Base-by-base conservation (phyloP, 1,140 invertebrate species). In the Saccostrea glomerata region DNA sequence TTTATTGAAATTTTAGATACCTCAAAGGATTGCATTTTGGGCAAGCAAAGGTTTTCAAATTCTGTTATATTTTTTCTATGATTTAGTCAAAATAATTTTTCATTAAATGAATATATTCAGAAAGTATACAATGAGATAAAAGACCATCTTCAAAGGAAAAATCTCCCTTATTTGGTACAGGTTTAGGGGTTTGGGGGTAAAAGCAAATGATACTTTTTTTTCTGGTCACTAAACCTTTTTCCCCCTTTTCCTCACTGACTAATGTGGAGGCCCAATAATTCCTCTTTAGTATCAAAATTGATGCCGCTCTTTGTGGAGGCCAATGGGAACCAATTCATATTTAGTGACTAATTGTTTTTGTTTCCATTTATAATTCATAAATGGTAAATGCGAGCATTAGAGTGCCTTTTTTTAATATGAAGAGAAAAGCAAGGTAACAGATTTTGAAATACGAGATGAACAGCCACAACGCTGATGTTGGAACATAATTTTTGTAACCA, bases 291-390 rank as follows among this genome's bases (percentile, higher is more conserved):
- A 5, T 77, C 12, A 13, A 25, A 23, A 25, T 73, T 73, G 70
- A 30, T 30, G 25, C 25, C 12, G 70, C 11, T 36, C 30, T 36
- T 25, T 15, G 11, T 25, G 23, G 70, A 36, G 70, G 25, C 11
- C 70, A 25, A 30, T 30, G 15, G 70, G 70, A 77, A 30, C 70
- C 70, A 77, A 15, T 77, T 77, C 70, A 77, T 77, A 77, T 77
- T 77, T 77, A 25, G 70, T 77, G 70, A 77, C 70, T 77, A 77
- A 77, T 77, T 77, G 70, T 77, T 36, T 47, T 25, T 77, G 30
- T 11, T 30, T 77, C 70, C 70, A 77, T 77, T 77, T 77, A 77
- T 77, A 77, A 77, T 77, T 77, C 70, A 77, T 77, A 77, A 77
- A 77, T 77, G 70, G 70, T 77, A 77, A 77, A 25, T 36, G 23